Conservation (phyloP, 2,888 invertebrate species). For the Bellardia bayeri region DNA sequence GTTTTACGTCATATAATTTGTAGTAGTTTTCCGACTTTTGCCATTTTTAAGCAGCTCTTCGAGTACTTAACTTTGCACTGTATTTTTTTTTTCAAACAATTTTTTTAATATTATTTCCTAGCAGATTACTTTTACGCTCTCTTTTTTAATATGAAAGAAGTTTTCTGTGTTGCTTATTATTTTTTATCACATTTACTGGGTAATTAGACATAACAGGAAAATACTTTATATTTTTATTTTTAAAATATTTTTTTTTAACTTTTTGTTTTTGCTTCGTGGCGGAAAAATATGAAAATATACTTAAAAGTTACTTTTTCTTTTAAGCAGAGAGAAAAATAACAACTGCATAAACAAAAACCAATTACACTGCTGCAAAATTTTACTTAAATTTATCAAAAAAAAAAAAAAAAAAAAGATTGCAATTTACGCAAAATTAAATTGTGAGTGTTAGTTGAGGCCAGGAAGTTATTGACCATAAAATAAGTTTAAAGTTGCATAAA, state of each 20-base stretch:
- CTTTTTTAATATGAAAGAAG: constrained; percentile 14
- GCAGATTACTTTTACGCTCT: neutral
- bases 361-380: constrained; percentile 43
- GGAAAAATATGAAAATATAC: constrained; percentile 19
- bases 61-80: constrained; percentile 44
- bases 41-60: constrained; percentile 55
- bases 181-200: constrained; percentile 65
- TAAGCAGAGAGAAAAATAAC: neutral
- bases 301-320: constrained; percentile 14
- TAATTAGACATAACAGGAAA: constrained; percentile 69
- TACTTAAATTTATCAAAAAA: constrained; percentile 34
- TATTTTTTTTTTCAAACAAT: neutral
- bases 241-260: constrained; percentile 12
- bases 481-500: constrained; percentile 28
- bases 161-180: constrained; percentile 14
- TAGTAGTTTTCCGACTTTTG: constrained; percentile 26
- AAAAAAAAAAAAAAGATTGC: constrained; percentile 1
- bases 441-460: constrained; percentile 21
- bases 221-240: constrained; percentile 7
- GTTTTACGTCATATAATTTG: constrained; percentile 10
- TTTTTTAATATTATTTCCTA: constrained; percentile 7
- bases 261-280: neutral
- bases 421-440: constrained; percentile 35
- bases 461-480: constrained; percentile 58
- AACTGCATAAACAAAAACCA: constrained; percentile 61